These are phyloP conservation scores for Chondrilla cf. caribensis DNA, from an alignment of 37 sponge, comb jelly and placozoan genomes.

Conservation along the genomic window DNA sequence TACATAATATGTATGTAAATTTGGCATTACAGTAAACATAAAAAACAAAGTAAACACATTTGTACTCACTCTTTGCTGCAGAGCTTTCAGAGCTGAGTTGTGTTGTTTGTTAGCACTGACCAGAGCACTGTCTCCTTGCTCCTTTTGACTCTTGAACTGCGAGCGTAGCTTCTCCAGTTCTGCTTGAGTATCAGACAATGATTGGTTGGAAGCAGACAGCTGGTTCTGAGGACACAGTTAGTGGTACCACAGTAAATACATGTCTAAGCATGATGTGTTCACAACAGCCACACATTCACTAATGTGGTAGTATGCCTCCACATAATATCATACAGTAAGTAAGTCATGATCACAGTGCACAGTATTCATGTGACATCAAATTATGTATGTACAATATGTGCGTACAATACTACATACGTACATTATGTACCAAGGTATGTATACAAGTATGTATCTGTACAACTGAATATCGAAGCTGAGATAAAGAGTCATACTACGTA, in stretches of 20 bases:
- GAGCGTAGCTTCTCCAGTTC: not conserved
- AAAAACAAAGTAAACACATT: too few species aligned
- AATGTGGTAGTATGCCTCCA: too few species aligned
- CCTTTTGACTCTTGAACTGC: constrained; percentile 7
- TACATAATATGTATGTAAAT: too few species aligned
- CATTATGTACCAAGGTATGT: not conserved
- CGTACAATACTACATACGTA: not conserved
- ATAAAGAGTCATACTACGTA: too few species aligned
- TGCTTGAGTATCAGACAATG: not conserved
- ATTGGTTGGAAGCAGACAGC: constrained; percentile 11
- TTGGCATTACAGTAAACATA: too few species aligned
- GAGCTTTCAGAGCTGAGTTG: not conserved
- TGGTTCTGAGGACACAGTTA: too few species aligned
- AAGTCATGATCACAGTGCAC: too few species aligned
- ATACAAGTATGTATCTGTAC: not conserved
- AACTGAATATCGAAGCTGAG: too few species aligned
- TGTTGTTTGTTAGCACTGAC: constrained; percentile 4
- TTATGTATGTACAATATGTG: too few species aligned
- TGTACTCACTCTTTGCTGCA: not conserved
- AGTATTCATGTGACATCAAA: too few species aligned
- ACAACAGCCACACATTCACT: not conserved
- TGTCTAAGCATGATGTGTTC: not conserved
- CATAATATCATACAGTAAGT: too few species aligned
- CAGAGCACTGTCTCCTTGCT: not conserved
- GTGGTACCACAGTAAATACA: too few species aligned